Evolutionary conservation across 2,113 vertebrate genomes (phyloP).

Genomic region (Carlito syrichta): DNA sequence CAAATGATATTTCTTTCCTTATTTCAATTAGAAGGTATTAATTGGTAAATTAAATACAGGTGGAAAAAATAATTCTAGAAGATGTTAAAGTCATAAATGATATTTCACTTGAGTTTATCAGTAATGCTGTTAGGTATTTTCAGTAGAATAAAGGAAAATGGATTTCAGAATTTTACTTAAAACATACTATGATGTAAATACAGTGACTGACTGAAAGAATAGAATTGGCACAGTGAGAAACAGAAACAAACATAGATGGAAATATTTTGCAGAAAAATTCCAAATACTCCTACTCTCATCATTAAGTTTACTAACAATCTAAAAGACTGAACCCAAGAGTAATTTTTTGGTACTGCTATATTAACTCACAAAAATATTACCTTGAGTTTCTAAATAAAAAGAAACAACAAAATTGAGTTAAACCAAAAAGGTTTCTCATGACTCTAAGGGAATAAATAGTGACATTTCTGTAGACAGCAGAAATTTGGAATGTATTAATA

Average conservation of each 20-base stretch:
- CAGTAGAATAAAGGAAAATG: not conserved
- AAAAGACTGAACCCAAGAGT: not conserved
- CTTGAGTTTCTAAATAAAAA: conserved; percentile 21
- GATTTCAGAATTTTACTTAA: conserved; percentile 18
- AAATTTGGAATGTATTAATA: not conserved
- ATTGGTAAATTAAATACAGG: not conserved
- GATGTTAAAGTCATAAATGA: not conserved
- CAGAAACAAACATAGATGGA: not conserved
- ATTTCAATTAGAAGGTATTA: not conserved
- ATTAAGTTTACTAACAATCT: not conserved
- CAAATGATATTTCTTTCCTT: not conserved
- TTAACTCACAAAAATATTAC: not conserved
- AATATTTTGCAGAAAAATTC: not conserved
- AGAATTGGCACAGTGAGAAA: not conserved
- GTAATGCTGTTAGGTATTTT: not conserved
- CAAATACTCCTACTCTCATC: not conserved
- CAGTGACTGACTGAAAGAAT: not conserved
- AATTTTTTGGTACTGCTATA: not conserved
- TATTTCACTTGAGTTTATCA: not conserved
- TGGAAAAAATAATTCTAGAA: not conserved
- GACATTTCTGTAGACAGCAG: not conserved
- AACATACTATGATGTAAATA: not conserved
- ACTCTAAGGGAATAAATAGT: not conserved
- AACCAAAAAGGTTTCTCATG: not conserved
- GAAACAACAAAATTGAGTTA: not conserved